Conservation (phyloP, 2,888 invertebrate genomes). For the Drosophila subsilvestris region DNA sequence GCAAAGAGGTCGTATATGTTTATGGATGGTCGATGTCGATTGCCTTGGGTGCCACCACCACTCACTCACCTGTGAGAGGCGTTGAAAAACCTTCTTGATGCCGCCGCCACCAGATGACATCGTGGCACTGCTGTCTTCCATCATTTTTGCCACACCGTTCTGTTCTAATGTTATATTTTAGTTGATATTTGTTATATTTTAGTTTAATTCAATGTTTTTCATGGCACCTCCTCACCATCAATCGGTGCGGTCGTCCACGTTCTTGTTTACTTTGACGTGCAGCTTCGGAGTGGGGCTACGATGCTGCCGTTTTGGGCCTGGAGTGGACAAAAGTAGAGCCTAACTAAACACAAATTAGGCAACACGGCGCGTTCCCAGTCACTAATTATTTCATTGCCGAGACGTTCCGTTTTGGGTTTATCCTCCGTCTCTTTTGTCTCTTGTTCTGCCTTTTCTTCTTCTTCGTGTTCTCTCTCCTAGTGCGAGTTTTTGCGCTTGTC, state of each 20-base stretch:
- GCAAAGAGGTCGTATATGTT: conserved; percentile 11
- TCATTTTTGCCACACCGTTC: conserved; percentile 69
- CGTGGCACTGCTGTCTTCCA: conserved; percentile 82
- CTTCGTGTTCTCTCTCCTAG: conserved; percentile 12
- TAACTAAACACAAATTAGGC: conserved; percentile 52
- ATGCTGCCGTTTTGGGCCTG: conserved; percentile 18
- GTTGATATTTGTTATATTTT: too few relatives aligned
- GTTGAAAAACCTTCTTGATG: conserved; percentile 82
- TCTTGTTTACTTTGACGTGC: conserved; percentile 51
- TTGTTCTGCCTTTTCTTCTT: conserved; percentile 41
- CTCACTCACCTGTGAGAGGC: conserved; percentile 83
- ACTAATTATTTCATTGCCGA: conserved; percentile 71
- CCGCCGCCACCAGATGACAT: conserved; percentile 80
- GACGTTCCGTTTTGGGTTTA: conserved; percentile 44
- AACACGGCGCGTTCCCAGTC: conserved; percentile 27
- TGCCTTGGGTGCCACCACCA: not conserved
- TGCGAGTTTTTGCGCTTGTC: conserved; percentile 31
- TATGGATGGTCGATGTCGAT: not conserved
- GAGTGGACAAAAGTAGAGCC: not conserved
- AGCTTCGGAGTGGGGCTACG: not conserved
- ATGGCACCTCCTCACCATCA: conserved; percentile 25
- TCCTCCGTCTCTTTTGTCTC: conserved; percentile 37
- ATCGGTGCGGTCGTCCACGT: conserved; percentile 8
- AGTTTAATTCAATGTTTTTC: too few relatives aligned
- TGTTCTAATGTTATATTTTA: too few relatives aligned